Base-by-base conservation (phyloP, 2,113 vertebrate genomes). In the Chaetodon auriga region DNA sequence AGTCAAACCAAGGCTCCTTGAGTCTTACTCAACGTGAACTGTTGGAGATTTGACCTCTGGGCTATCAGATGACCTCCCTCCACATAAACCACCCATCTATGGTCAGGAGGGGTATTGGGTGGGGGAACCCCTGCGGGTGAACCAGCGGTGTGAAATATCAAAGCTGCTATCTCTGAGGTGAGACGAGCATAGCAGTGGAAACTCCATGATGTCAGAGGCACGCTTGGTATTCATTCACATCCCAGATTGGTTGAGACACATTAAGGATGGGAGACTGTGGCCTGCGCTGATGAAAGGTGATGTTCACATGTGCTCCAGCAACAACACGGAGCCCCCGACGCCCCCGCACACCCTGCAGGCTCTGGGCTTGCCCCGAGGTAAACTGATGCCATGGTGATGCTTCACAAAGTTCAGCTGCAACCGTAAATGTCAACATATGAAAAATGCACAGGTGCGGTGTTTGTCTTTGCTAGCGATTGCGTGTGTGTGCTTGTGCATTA, bases 181-280 rank as follows among this genome's bases (percentile, higher is more conserved):
- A 83, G 78, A 77, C 15, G 45, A 86, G 80, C 74, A 0, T 88
- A 71, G 87, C 92, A 93, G 91, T 93, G 93, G 93, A 94, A 94
- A 94, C 92, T 94, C 90, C 92, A 90, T 93, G 93, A 94, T 92
- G 91, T 92, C 92, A 92, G 76, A 87, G 85, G 74, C 85, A 90
- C 36, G 81, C 68, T 8, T 46, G 75, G 78, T 15, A 89, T 92
- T 77, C 38, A 61, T 78, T 78, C 81, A 19, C 43, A 73, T 87
- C 83, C 77, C 83, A 88, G 82, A 90, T 81, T 72, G 78, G 73
- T 86, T 89, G 77, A 51, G 74, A 90, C 86, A 88, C 83, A 81
- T 90, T 83, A 89, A 70, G 82, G 76, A 76, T 66, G 72, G 76
- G 36, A 43, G 74, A 64, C 23, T 2, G 55, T 10, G 63, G 84